Base-by-base conservation (phyloP, 2,888 invertebrate species). In the Drosophila suboccidentalis region DNA sequence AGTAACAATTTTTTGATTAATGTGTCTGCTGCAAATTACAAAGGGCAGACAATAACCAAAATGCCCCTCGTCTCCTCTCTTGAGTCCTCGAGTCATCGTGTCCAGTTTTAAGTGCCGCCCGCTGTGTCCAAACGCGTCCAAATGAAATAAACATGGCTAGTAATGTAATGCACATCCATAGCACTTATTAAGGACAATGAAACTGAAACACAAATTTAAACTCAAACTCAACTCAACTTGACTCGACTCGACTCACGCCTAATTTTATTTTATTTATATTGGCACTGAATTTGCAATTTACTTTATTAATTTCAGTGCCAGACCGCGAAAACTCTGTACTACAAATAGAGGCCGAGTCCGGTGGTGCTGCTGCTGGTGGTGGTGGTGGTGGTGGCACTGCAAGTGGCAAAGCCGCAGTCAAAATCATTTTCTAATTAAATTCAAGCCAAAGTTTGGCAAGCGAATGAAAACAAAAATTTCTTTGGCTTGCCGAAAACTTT, bases 21-120 rank as follows among this genome's bases (percentile, higher is more conserved):
- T 91, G 91, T 91, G 91, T 91, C 91, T 91, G 91, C 90, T 78
- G 86, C 83, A 91, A 91, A 91, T 91, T 91, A 90, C 90, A 91
- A 91, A 90, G 82, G 86, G 87, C 89, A 87, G 86, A 87, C 89
- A 83, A 78, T 76, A 73, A 72, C 76, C 79, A 69, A 75, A 75
- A 79, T 73, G 63, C 49, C 43, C 43, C 29, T 19, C 3, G 10
- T 26, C 47, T 15, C 49, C 50, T 41, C 15, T 1, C 8, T 15
- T 4, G 11, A 29, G 4, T 4, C 34, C 6, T 43, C 19, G 11
- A 50, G 47, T 44, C 36, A n/a, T n/a, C 19, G 17, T 47, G 68
- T 61, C 47, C 64, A 61, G 53, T 59, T 55, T 64, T 55, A 68
- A 62, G 51, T 68, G 65, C 62, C 26, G 53, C 70, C 80, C 65